Percentiles rank a stretch among this genome's conserved stretches.
Evolutionary conservation across 2,888 invertebrate species (phyloP).

Genomic region (Heptascelio sp.): DNA sequence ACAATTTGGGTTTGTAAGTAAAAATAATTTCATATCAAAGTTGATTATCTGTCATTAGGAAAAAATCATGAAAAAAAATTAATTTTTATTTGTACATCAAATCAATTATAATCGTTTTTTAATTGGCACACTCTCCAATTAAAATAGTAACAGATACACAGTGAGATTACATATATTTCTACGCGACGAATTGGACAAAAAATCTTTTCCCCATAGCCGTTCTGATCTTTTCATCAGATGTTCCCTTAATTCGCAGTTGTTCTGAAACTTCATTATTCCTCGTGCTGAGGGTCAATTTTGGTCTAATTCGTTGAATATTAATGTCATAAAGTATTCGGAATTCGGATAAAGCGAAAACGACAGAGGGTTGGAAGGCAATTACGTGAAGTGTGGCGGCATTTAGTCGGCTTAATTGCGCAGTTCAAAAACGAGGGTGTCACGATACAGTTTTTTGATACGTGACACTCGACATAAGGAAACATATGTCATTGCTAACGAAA

Average conservation of each 20-base stretch:
- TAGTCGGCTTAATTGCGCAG: conserved; percentile 79
- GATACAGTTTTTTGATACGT: conserved; percentile 77
- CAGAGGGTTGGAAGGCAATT: conserved; percentile 73
- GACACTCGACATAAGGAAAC: conserved; percentile 76
- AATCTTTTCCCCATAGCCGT: not conserved
- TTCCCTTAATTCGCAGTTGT: conserved; percentile 39
- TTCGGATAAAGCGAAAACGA: conserved; percentile 34
- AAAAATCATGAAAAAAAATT: too few species aligned
- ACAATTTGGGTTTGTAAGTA: too few species aligned
- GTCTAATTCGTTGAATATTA: conserved; percentile 44
- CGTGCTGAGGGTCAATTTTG: conserved; percentile 34
- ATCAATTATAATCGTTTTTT: too few species aligned
- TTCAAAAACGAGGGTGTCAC: conserved; percentile 73
- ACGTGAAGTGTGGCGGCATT: conserved; percentile 81
- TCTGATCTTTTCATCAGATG: conserved; percentile 37
- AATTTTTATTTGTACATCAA: too few species aligned
- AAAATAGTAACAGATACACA: too few species aligned
- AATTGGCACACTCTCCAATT: too few species aligned
- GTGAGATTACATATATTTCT: too few species aligned
- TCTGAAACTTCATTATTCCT: conserved; percentile 38
- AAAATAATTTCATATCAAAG: too few species aligned
- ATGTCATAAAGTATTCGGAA: conserved; percentile 45
- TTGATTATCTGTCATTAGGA: too few species aligned
- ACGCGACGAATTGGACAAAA: conserved; percentile 16
- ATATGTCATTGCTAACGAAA: conserved; percentile 72